These are phyloP conservation scores for Baryphthengus martii DNA, from an alignment of 2,113 vertebrate species.

Conservation along the genomic window DNA sequence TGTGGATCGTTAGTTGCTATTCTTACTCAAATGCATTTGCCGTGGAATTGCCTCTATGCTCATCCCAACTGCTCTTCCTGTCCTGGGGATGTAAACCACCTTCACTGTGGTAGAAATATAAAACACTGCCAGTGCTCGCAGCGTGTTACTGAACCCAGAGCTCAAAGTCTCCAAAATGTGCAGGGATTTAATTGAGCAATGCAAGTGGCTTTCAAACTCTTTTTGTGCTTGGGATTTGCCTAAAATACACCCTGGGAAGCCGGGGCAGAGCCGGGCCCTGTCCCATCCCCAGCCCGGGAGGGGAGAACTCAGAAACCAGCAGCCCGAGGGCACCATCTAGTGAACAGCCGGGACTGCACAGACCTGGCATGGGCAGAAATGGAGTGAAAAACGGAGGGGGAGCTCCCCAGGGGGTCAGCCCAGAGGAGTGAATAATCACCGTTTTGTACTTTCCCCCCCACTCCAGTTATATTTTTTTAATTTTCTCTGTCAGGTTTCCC, in stretches of 20 bases:
- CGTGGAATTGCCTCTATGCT: background rate
- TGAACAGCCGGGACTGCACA: background rate
- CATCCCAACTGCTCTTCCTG: background rate
- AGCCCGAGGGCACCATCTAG: conserved; percentile 68
- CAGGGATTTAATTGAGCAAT: background rate
- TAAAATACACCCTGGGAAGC: background rate
- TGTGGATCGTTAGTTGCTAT: background rate
- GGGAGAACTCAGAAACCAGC: background rate
- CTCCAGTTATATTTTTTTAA: background rate
- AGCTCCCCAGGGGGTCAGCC: background rate
- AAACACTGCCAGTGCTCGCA: background rate
- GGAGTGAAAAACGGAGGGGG: background rate
- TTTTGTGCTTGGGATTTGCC: background rate
- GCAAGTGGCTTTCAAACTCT: rapidly evolving
- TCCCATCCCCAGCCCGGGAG: background rate
- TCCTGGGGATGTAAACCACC: background rate
- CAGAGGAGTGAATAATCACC: rapidly evolving
- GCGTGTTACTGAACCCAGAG: rapidly evolving
- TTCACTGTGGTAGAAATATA: background rate
- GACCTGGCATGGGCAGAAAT: background rate
- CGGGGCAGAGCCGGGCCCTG: background rate
- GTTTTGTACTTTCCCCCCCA: background rate
- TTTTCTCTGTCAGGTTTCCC: background rate
- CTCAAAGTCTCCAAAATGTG: rapidly evolving
- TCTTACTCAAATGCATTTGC: background rate